Evolutionary conservation across 2,113 vertebrate species (phyloP).

Genomic region (Xenopus borealis): DNA sequence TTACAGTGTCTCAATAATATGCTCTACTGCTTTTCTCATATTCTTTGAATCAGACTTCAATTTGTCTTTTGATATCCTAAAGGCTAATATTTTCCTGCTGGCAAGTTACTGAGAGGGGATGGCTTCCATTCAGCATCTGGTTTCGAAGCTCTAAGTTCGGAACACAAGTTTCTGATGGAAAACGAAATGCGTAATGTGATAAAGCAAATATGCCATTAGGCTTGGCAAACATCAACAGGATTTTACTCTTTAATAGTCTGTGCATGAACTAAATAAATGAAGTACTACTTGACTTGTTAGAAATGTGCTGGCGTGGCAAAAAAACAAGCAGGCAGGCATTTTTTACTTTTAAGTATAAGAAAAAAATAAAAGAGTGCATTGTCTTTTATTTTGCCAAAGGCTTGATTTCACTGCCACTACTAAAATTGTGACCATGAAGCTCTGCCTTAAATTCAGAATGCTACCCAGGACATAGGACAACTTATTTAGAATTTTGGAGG

Average conservation of each 20-base stretch:
- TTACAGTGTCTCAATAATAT: background rate
- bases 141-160: background rate
- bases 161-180: conserved; percentile 14
- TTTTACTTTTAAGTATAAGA: too few species aligned
- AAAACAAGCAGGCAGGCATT: too few species aligned
- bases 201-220: background rate
- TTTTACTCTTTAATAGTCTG: background rate
- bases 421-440: too few species aligned
- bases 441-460: too few species aligned
- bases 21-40: conserved; percentile 18
- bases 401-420: too few species aligned
- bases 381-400: too few species aligned
- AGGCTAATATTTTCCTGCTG: conserved; percentile 4
- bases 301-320: too few species aligned
- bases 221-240: conserved; percentile 17
- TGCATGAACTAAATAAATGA: too few species aligned
- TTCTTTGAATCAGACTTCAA: conserved; percentile 23
- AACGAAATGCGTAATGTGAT: conserved; percentile 16
- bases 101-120: conserved; percentile 4
- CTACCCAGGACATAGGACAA: too few species aligned
- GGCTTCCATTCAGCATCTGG: background rate
- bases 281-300: too few species aligned
- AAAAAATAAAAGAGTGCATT: too few species aligned
- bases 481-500: too few species aligned
- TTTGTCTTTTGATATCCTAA: conserved; percentile 33